A percentile compares a stretch with the other conserved stretches of the same genome.
These are phyloP conservation scores for Arvicanthis niloticus DNA, from an alignment of 2,113 vertebrate genomes.

Conservation along the genomic window DNA sequence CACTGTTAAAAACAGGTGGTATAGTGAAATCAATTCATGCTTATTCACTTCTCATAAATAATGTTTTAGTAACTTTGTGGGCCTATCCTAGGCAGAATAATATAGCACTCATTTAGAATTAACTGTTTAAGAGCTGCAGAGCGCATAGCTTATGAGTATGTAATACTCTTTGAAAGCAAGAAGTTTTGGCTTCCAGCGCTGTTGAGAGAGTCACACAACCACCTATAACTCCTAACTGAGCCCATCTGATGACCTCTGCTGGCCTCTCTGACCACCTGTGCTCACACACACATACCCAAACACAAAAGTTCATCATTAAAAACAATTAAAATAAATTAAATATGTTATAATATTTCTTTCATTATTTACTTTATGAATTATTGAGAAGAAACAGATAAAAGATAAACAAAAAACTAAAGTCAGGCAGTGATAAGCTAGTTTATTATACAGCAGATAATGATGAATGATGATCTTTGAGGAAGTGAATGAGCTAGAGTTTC, in stretches of 20 bases:
- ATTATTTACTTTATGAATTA: not conserved
- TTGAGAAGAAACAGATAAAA: not conserved
- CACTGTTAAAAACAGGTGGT: not conserved
- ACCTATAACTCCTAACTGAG: not conserved
- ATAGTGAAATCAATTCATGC: not conserved
- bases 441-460: not conserved
- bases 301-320: not conserved
- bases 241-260: too few relatives aligned
- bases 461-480: not conserved
- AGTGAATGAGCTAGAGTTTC: fast-evolving
- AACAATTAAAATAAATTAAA: not conserved
- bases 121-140: not conserved
- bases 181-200: too few relatives aligned
- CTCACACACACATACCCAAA: not conserved
- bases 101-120: not conserved
- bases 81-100: not conserved
- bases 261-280: not conserved
- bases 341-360: not conserved
- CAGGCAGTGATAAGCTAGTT: too few relatives aligned
- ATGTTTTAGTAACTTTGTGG: not conserved
- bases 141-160: not conserved
- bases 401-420: not conserved
- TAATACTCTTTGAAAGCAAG: not conserved
- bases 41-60: not conserved
- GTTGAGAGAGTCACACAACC: too few relatives aligned